Evolutionary conservation across 2,797 vertebrate species (phyloP).

Genomic region (Paramormyrops hopkinsi): DNA sequence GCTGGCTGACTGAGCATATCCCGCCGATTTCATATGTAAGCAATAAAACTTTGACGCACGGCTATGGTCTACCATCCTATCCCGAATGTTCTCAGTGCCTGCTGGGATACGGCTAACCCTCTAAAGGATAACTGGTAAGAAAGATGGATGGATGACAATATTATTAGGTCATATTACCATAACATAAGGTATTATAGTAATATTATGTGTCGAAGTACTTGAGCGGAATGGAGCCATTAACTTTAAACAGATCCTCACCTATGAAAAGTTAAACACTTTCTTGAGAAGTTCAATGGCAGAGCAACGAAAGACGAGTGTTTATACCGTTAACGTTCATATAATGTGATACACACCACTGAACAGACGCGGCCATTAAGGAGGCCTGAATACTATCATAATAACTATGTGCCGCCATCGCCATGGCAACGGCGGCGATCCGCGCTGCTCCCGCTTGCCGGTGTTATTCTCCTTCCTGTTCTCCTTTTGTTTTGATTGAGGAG

Average conservation of each 20-base stretch:
- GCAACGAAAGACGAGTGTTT: neutral
- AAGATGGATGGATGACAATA: neutral
- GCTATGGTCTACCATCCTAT: neutral
- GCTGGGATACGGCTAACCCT: neutral
- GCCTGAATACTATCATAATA: neutral
- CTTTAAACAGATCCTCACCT: neutral
- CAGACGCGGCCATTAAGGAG: neutral
- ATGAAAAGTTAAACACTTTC: neutral
- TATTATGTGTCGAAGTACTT: neutral
- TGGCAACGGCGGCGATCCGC: neutral
- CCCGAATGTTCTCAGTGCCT: neutral
- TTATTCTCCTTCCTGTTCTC: neutral
- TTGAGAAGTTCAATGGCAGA: neutral
- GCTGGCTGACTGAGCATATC: neutral
- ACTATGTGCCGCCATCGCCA: neutral
- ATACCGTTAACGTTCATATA: neutral
- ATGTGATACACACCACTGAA: neutral
- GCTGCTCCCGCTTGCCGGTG: neutral
- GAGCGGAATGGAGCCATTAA: neutral
- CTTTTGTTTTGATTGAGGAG: conserved; percentile 44
- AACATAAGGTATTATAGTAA: neutral
- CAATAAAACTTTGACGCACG: neutral
- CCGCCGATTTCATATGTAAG: neutral
- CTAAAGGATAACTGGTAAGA: neutral
- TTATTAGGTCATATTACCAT: neutral